Base-by-base conservation (phyloP, 2,888 invertebrate genomes). In the Scaptomyza polygonia region DNA sequence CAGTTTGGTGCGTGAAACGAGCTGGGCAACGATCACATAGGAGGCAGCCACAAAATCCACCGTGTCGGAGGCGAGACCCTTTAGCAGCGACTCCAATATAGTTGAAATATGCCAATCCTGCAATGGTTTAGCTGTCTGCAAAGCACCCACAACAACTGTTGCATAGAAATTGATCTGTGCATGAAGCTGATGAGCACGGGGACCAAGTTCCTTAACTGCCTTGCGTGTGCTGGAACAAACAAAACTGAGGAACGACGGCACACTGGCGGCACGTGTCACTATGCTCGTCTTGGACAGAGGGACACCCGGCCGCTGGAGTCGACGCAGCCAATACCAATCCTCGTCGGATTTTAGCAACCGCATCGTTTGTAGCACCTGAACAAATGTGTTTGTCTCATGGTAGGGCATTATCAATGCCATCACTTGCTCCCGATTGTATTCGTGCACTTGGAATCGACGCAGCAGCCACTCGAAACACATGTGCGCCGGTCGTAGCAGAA, bases 391-490 rank as follows among this genome's bases (percentile, higher is more conserved):
- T 0, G 97, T 97, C 86, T 98, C 97, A 91, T 99, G 98, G 90
- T 98, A 99, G 0, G 99, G 99, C 56, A 99, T 91, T 57, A 97
- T 95, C 8, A 97, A 92, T 67, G 95, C 93, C 83, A 99, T 92
- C 40, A 99, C 93, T 0, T 95, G 95, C 87, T 97, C 95, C 58
- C 94, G 94, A 89, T 99, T 99, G 91, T 96, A 99, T 55, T 96
- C 93, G 84, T 99, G 96, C 67, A 99, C 95, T 74, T 95, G 95
- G 90, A 96, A 98, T 77, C 98, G 94, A 86, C 97, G 94, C 45
- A 99, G 94, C 3, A 99, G 93, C 99, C 99, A 99, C 93, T 99
- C 99, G 47, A 99, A 91, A 2, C 97, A 96, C 92, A 98, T 97
- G 76, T 98, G 97, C 0, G 94, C 91, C 7, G 95, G 94, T 80